These are phyloP conservation scores for Asobara japonica DNA, from an alignment of 1,140 invertebrate genomes.

Conservation along the genomic window DNA sequence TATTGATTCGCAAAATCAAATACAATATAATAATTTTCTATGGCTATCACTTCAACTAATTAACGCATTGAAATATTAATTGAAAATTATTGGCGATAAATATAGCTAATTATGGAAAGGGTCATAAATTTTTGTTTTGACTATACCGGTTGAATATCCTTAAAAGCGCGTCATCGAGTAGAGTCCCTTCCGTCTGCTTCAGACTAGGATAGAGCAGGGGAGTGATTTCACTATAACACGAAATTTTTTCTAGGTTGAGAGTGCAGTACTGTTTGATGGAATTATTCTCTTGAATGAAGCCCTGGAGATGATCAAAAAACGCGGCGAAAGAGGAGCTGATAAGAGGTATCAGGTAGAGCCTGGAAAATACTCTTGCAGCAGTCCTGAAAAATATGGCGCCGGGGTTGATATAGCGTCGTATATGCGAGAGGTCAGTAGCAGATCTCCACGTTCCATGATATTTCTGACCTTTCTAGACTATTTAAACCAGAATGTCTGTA, in stretches of 20 bases:
- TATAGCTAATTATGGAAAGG: too few relatives aligned
- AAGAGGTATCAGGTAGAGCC: conserved; percentile 20
- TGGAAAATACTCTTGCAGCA: conserved; percentile 12
- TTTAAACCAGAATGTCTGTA: not conserved
- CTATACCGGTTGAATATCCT: too few relatives aligned
- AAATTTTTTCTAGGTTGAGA: conserved; percentile 18
- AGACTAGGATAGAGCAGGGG: too few relatives aligned
- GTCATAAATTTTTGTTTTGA: too few relatives aligned
- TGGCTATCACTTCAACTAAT: too few relatives aligned
- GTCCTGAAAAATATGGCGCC: conserved; percentile 29
- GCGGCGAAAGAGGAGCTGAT: conserved; percentile 4
- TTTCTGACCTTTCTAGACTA: not conserved
- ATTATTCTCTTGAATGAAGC: conserved; percentile 34
- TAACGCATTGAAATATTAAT: too few relatives aligned
- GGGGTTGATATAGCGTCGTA: conserved; percentile 22
- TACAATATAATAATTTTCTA: too few relatives aligned
- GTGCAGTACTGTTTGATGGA: conserved; percentile 33
- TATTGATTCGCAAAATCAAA: too few relatives aligned
- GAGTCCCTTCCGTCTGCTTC: not conserved
- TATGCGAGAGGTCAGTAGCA: conserved; percentile 49
- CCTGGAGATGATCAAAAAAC: conserved; percentile 16
- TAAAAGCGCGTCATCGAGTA: not conserved
- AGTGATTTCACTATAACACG: too few relatives aligned
- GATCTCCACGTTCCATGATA: too few relatives aligned
- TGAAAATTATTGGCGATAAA: too few relatives aligned